These are phyloP conservation scores for Lordiphosa collinella DNA, from an alignment of 1,140 invertebrate genomes.

Conservation along the genomic window DNA sequence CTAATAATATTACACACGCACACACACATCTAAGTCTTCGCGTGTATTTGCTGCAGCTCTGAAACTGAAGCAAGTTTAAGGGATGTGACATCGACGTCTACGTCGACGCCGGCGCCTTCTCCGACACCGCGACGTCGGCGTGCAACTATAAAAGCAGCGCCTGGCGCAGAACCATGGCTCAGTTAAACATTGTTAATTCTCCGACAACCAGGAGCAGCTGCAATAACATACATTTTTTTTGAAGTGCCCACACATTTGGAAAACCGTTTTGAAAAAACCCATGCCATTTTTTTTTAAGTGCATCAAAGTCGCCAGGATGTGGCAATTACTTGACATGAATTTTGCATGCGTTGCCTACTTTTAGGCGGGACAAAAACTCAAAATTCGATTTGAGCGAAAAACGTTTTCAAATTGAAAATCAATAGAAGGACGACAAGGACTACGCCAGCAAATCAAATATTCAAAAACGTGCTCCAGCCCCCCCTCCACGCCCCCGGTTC, in stretches of 20 bases:
- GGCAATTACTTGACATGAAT: background rate
- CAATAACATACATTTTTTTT: slow-evolving; percentile 7
- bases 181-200: slow-evolving; percentile 73
- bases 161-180: slow-evolving; percentile 57
- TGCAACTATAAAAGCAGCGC: slow-evolving; percentile 66
- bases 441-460: slow-evolving; percentile 35
- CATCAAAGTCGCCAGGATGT: no score
- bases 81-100: slow-evolving; percentile 36
- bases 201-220: slow-evolving; percentile 30
- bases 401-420: slow-evolving; percentile 35
- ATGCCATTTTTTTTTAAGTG: background rate
- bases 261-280: no score
- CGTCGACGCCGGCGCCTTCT: slow-evolving; percentile 1
- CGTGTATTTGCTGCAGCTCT: slow-evolving; percentile 3
- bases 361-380: slow-evolving; percentile 1
- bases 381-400: background rate
- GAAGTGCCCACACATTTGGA: background rate
- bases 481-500: background rate
- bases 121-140: background rate
- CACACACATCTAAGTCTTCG: slow-evolving; percentile 56
- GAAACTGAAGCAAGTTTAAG: slow-evolving; percentile 19
- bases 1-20: slow-evolving; percentile 66
- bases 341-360: background rate
- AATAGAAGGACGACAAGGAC: slow-evolving; percentile 4
- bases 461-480: slow-evolving; percentile 36